Evolutionary conservation across 2,113 vertebrate species (phyloP).

Genomic region (Silurus asotus): DNA sequence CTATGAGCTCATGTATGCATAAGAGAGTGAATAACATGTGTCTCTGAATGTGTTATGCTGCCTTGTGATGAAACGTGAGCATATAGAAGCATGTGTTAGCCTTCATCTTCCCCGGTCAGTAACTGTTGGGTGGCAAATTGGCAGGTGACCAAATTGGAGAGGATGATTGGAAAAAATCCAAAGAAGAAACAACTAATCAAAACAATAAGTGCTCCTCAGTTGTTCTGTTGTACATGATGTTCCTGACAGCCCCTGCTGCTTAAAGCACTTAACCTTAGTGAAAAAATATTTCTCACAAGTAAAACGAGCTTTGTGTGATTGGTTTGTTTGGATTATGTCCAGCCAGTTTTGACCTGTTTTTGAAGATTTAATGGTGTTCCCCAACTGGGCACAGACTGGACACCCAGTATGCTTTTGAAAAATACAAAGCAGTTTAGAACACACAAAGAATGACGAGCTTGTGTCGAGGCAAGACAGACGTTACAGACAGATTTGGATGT

Average conservation of each 20-base stretch:
- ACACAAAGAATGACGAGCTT: neutral
- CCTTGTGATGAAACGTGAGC: neutral
- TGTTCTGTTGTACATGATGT: neutral
- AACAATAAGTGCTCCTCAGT: neutral
- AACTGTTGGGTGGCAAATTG: neutral
- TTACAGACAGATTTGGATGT: neutral
- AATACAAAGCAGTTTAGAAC: neutral
- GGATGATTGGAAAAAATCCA: neutral
- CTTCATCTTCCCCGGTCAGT: neutral
- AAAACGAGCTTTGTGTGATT: neutral
- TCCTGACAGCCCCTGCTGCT: slow-evolving; percentile 15
- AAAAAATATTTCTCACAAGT: neutral
- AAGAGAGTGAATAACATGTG: neutral
- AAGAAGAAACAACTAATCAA: neutral
- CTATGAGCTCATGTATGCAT: neutral
- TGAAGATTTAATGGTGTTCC: slow-evolving; percentile 15
- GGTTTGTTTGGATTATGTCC: neutral
- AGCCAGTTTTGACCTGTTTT: slow-evolving; percentile 21
- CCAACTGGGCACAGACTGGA: neutral
- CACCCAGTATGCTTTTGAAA: neutral
- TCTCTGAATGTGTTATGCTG: neutral
- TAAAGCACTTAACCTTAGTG: slow-evolving; percentile 3
- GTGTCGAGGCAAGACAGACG: neutral
- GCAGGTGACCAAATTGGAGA: neutral
- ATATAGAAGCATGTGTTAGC: neutral